A percentile compares a stretch with the other conserved stretches of the same genome.
These are phyloP conservation scores for Saccostrea cuccullata DNA, from an alignment of 1,140 invertebrate species.

Conservation along the genomic window DNA sequence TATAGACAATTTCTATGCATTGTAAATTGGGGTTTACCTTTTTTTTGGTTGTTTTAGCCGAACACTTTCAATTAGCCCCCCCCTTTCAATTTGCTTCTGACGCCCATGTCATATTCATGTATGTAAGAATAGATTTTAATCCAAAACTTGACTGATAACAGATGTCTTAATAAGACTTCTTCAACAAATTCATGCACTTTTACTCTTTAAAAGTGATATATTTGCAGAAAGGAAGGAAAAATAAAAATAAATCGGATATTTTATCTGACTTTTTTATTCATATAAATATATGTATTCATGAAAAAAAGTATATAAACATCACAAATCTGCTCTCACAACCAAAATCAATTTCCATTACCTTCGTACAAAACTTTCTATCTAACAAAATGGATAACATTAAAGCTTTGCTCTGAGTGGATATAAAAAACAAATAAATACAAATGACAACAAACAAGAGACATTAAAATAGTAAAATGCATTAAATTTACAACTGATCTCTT, in stretches of 20 bases:
- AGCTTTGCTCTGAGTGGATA: background rate
- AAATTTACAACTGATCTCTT: background rate
- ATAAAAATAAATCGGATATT: background rate
- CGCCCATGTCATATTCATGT: too few relatives aligned
- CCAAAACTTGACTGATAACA: too few relatives aligned
- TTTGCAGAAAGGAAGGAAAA: too few relatives aligned
- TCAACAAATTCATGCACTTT: too few relatives aligned
- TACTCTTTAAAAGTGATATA: too few relatives aligned
- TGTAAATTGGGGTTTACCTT: too few relatives aligned
- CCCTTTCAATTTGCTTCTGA: too few relatives aligned
- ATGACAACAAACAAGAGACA: background rate
- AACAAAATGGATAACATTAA: background rate
- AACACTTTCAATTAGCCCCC: too few relatives aligned
- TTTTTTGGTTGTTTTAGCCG: too few relatives aligned
- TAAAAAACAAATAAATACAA: background rate
- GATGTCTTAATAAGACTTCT: too few relatives aligned
- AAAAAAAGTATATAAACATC: background rate
- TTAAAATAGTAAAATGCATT: background rate
- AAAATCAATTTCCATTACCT: background rate
- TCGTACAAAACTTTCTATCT: background rate
- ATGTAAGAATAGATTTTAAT: too few relatives aligned
- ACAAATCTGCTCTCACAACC: constrained; percentile 6
- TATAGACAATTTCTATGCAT: too few relatives aligned
- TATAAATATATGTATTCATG: constrained; percentile 26
- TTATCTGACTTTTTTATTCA: constrained; percentile 15